Evolutionary conservation across 2,888 invertebrate species (phyloP).

Genomic region (Escarpia spicata): DNA sequence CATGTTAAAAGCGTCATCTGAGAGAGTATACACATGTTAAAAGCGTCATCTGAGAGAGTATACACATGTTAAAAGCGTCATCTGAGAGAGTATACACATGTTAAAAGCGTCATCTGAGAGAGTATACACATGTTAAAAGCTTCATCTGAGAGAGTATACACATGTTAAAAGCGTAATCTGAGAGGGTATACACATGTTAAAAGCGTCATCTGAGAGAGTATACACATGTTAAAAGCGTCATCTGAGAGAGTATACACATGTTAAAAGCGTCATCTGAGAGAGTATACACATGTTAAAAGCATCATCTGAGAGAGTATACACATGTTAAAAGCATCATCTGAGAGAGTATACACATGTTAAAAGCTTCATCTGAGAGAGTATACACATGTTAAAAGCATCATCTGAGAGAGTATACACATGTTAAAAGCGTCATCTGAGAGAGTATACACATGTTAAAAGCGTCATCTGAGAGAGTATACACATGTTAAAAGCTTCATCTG

Average conservation of each 20-base stretch:
- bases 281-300: slow-evolving; percentile 66
- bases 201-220: slow-evolving; percentile 78
- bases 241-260: slow-evolving; percentile 56
- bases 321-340: slow-evolving; percentile 77
- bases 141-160: slow-evolving; percentile 74
- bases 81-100: slow-evolving; percentile 56
- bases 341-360: slow-evolving; percentile 28
- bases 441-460: slow-evolving; percentile 66
- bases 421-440: slow-evolving; percentile 78
- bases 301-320: slow-evolving; percentile 73
- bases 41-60: slow-evolving; percentile 78
- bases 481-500: slow-evolving; percentile 77
- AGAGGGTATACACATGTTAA: slow-evolving; percentile 28
- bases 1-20: slow-evolving; percentile 77
- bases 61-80: slow-evolving; percentile 75
- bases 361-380: slow-evolving; percentile 78
- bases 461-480: slow-evolving; percentile 73
- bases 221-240: slow-evolving; percentile 75
- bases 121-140: slow-evolving; percentile 66
- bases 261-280: slow-evolving; percentile 78
- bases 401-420: slow-evolving; percentile 56
- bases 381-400: slow-evolving; percentile 75
- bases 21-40: slow-evolving; percentile 28
- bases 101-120: slow-evolving; percentile 78
- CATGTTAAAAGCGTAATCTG: slow-evolving; percentile 69